Evolutionary conservation across 2,888 invertebrate species (phyloP).

Genomic region (Apamea monoglypha): DNA sequence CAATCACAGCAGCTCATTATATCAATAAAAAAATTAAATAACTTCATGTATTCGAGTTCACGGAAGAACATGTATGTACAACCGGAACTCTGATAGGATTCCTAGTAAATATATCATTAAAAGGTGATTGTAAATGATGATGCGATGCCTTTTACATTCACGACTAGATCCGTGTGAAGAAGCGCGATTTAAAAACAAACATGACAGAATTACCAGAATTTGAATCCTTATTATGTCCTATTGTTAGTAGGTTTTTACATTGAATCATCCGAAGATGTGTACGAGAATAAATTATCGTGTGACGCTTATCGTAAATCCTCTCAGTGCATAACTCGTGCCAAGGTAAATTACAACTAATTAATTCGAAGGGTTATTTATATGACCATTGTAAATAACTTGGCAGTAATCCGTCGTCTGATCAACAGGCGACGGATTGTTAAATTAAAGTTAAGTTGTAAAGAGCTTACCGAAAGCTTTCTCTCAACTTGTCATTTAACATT

Average conservation of each 20-base stretch:
- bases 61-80: conserved; percentile 58
- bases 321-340: conserved; percentile 51
- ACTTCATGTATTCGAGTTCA: conserved; percentile 48
- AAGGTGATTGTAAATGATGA: conserved; percentile 40
- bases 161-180: conserved; percentile 57
- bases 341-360: conserved; percentile 57
- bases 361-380: conserved; percentile 53
- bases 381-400: conserved; percentile 32
- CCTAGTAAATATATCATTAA: conserved; percentile 49
- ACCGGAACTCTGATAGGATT: conserved; percentile 64
- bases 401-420: conserved; percentile 10
- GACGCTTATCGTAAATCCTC: conserved; percentile 55
- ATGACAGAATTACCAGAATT: conserved; percentile 17
- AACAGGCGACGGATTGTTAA: background rate
- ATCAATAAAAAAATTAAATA: conserved; percentile 52
- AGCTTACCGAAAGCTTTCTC: conserved; percentile 49
- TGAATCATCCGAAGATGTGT: conserved; percentile 40
- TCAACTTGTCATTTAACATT: conserved; percentile 35
- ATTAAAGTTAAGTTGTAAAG: conserved; percentile 22
- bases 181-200: conserved; percentile 18
- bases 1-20: conserved; percentile 52
- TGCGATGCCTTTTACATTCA: conserved; percentile 47
- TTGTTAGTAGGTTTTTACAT: conserved; percentile 32
- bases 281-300: conserved; percentile 41
- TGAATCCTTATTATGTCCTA: conserved; percentile 17